Evolutionary conservation across 2,888 invertebrate species (phyloP).

Genomic region (Euproctis similis): DNA sequence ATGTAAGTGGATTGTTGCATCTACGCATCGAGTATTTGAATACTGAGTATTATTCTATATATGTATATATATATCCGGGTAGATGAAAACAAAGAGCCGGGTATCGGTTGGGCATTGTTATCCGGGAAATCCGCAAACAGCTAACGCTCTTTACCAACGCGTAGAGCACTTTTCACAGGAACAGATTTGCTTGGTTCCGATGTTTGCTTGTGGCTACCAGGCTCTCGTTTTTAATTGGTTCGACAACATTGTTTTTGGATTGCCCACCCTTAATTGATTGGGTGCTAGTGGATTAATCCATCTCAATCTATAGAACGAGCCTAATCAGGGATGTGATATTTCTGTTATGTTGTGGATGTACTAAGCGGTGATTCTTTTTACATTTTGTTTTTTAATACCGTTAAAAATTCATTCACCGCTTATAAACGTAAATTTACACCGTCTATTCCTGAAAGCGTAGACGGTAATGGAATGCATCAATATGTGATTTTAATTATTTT

Average conservation of each 20-base stretch:
- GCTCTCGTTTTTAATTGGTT: slow-evolving; percentile 15
- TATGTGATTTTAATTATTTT: too few relatives aligned
- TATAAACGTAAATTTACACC: too few relatives aligned
- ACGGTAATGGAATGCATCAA: too few relatives aligned
- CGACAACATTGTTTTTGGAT: slow-evolving; percentile 1
- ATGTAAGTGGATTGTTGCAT: too few relatives aligned
- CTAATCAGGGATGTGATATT: too few relatives aligned
- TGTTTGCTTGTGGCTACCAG: slow-evolving; percentile 9
- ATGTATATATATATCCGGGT: slow-evolving; percentile 39
- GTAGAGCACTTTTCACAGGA: slow-evolving; percentile 14
- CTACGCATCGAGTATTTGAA: slow-evolving; percentile 30
- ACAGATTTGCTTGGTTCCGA: slow-evolving; percentile 20
- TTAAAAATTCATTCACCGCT: too few relatives aligned
- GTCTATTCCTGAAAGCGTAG: too few relatives aligned
- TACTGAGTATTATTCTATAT: slow-evolving; percentile 43
- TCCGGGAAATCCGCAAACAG: slow-evolving; percentile 48
- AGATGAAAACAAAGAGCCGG: slow-evolving; percentile 49
- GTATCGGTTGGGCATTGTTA: slow-evolving; percentile 48
- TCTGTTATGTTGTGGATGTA: too few relatives aligned
- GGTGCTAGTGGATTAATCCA: too few relatives aligned
- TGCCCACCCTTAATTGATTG: background rate
- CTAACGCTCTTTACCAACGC: slow-evolving; percentile 18
- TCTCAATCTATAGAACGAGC: too few relatives aligned
- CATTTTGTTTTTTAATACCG: too few relatives aligned
- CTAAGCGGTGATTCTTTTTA: too few relatives aligned